These are phyloP conservation scores for Cavia porcellus DNA, from an alignment of 2,113 vertebrate species.

Conservation along the genomic window DNA sequence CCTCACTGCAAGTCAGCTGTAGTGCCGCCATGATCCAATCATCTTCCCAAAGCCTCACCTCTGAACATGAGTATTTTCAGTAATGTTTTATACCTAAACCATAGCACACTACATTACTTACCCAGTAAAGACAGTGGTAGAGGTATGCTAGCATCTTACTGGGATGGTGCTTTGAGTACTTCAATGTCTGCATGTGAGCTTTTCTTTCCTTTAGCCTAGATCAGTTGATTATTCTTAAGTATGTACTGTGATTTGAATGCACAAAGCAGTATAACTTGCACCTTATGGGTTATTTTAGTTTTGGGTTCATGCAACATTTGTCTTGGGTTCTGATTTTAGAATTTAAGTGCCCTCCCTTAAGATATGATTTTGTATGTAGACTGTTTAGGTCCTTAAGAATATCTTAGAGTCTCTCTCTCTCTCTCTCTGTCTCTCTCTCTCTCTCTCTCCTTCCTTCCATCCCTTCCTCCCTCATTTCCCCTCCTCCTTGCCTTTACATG, in stretches of 20 bases:
- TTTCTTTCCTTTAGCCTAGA: conserved; percentile 12
- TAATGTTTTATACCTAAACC: not conserved
- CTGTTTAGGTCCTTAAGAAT: not conserved
- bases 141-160: conserved; percentile 42
- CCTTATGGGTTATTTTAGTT: conserved; percentile 10
- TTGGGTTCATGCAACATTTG: conserved; percentile 3
- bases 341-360: conserved; percentile 14
- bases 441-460: too few species aligned
- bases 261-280: conserved; percentile 32
- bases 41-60: not conserved
- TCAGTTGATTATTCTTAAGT: conserved; percentile 52
- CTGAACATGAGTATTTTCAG: not conserved
- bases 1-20: not conserved
- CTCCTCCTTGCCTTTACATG: not conserved
- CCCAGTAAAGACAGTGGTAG: not conserved
- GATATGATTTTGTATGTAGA: not conserved
- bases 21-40: not conserved
- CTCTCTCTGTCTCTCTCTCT: not conserved
- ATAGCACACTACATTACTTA: not conserved
- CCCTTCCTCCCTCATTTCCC: not conserved
- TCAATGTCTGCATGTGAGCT: not conserved
- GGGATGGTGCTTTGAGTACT: not conserved
- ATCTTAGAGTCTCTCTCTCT: not conserved
- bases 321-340: not conserved
- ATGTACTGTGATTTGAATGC: conserved; percentile 58